These are phyloP conservation scores for Petrolisthes manimaculis DNA, from an alignment of 2,888 invertebrate species.

Conservation along the genomic window DNA sequence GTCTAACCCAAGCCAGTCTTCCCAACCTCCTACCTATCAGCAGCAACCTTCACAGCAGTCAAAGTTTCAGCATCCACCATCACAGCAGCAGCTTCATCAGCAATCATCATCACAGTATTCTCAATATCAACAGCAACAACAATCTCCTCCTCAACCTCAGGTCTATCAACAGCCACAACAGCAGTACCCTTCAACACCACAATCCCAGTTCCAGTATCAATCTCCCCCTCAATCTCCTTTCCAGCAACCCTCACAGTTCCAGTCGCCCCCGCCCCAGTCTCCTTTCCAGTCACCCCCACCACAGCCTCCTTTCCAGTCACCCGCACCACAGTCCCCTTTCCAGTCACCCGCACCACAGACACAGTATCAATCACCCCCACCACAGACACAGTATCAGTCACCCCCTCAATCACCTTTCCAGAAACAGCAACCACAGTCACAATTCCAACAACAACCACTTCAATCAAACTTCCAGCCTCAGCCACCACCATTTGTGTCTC, in stretches of 20 bases:
- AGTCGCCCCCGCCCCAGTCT: neutral
- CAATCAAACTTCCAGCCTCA: conserved; percentile 21
- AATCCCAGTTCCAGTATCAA: conserved; percentile 10
- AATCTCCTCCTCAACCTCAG: neutral
- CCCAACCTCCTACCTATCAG: conserved; percentile 10
- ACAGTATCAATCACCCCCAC: neutral
- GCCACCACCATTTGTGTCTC: neutral
- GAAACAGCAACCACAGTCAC: conserved; percentile 9
- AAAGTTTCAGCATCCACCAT: conserved; percentile 25
- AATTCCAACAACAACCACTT: conserved; percentile 30
- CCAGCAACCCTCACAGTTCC: conserved; percentile 14
- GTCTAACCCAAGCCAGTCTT: conserved; percentile 35
- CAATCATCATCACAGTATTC: neutral
- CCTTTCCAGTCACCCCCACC: conserved; percentile 12
- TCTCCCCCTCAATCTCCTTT: conserved; percentile 14
- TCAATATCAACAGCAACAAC: conserved; percentile 9
- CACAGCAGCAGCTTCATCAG: neutral
- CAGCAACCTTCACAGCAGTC: conserved; percentile 8
- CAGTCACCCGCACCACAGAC: conserved; percentile 4
- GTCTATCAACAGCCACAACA: neutral
- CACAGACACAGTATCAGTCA: conserved; percentile 20
- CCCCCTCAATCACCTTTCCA: conserved; percentile 17
- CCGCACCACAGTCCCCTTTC: neutral
- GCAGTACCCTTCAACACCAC: neutral
- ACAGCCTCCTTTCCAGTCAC: neutral